Evolutionary conservation across 2,888 invertebrate genomes (phyloP).

Genomic region (Cantharis lateralis): DNA sequence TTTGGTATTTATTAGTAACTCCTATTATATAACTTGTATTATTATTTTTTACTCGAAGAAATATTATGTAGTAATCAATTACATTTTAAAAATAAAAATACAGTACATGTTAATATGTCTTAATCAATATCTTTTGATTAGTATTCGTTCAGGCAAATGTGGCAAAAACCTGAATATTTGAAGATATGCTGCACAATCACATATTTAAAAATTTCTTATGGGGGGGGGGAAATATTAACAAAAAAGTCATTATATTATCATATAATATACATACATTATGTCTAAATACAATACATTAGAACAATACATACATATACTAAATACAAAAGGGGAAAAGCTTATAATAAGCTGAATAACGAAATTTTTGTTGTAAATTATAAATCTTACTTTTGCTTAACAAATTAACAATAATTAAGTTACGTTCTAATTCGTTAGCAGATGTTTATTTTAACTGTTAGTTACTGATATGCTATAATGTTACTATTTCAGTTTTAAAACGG

Average conservation of each 20-base stretch:
- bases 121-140: background rate
- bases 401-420: background rate
- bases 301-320: too few relatives aligned
- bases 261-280: too few relatives aligned
- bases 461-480: background rate
- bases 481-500: background rate
- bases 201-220: too few relatives aligned
- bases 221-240: too few relatives aligned
- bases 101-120: background rate
- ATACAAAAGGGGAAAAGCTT: background rate
- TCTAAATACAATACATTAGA: too few relatives aligned
- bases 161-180: too few relatives aligned
- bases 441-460: background rate
- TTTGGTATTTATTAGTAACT: background rate
- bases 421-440: background rate
- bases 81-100: background rate
- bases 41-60: background rate
- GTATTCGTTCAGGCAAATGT: too few relatives aligned
- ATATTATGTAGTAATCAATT: background rate
- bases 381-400: background rate
- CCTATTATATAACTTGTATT: background rate
- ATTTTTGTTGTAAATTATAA: background rate
- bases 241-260: too few relatives aligned
- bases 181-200: too few relatives aligned
- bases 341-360: background rate